Evolutionary conservation across 2,113 vertebrate species (phyloP).

Genomic region (Heptranchias perlo): DNA sequence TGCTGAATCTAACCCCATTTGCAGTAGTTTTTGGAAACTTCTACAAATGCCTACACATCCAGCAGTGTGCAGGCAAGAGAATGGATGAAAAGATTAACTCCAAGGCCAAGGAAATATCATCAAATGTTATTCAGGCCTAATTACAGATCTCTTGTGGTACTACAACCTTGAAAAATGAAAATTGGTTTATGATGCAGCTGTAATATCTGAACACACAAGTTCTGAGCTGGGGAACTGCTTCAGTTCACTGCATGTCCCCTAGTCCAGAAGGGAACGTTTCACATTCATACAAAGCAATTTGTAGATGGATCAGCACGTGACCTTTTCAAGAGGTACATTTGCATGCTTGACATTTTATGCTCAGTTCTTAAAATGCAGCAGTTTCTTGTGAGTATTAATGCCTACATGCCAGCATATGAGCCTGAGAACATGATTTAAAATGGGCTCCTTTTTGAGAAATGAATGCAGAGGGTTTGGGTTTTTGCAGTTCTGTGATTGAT

Average conservation of each 20-base stretch:
- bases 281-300: neutral
- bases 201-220: neutral
- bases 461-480: neutral
- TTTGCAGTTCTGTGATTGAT: neutral
- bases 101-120: neutral
- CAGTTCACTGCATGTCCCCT: neutral
- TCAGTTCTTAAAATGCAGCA: neutral
- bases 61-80: neutral
- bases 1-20: neutral
- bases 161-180: neutral
- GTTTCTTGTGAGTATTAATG: neutral
- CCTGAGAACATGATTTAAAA: neutral
- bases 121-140: neutral
- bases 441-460: neutral
- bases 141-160: neutral
- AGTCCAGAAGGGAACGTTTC: neutral
- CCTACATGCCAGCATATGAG: neutral
- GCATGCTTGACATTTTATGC: neutral
- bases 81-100: neutral
- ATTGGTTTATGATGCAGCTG: neutral
- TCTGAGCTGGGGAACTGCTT: neutral
- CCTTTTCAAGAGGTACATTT: neutral
- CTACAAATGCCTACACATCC: neutral
- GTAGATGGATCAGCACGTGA: neutral
- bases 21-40: neutral